phyloP scores from a whole-genome alignment of 2,113 vertebrate genomes.

The Ammodytes marinus region DNA sequence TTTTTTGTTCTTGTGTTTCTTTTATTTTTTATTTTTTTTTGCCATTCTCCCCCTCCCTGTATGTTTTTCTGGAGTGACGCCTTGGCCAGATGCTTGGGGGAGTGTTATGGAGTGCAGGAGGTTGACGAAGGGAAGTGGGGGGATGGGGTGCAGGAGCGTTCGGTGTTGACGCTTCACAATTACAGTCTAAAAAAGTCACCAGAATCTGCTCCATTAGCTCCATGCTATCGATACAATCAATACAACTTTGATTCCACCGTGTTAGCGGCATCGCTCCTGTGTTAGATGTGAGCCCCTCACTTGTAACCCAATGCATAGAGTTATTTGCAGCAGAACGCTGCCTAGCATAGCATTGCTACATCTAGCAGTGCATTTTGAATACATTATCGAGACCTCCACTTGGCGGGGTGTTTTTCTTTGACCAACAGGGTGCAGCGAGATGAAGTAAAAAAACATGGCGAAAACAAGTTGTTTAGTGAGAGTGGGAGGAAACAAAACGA shows the following conservation, averaged over 20 bases:
- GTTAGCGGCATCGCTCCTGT: not conserved
- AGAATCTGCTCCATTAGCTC: not conserved
- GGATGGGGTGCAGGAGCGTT: not conserved
- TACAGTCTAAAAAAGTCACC: constrained; percentile 14
- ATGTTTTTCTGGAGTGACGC: constrained; percentile 43
- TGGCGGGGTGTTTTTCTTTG: constrained; percentile 39
- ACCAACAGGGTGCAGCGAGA: constrained; percentile 20
- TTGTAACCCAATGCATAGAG: not conserved
- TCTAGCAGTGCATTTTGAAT: constrained; percentile 18
- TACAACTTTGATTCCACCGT: not conserved
- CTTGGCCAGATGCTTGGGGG: constrained; percentile 54
- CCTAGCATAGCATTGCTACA: not conserved
- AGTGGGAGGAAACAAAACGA: constrained; percentile 13
- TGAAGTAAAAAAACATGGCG: constrained; percentile 18
- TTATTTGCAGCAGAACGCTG: constrained; percentile 1
- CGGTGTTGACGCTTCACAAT: constrained; percentile 25
- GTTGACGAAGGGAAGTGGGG: constrained; percentile 23
- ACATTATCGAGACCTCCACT: constrained; percentile 22
- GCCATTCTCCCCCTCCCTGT: not conserved
- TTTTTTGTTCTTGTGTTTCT: not conserved
- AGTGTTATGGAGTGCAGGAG: constrained; percentile 10
- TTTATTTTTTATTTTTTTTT: not conserved
- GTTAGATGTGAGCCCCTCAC: not conserved
- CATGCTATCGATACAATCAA: constrained; percentile 5
- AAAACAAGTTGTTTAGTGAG: constrained; percentile 63